Conservation (phyloP, 2,888 invertebrate species). For the Agriopis marginaria region DNA sequence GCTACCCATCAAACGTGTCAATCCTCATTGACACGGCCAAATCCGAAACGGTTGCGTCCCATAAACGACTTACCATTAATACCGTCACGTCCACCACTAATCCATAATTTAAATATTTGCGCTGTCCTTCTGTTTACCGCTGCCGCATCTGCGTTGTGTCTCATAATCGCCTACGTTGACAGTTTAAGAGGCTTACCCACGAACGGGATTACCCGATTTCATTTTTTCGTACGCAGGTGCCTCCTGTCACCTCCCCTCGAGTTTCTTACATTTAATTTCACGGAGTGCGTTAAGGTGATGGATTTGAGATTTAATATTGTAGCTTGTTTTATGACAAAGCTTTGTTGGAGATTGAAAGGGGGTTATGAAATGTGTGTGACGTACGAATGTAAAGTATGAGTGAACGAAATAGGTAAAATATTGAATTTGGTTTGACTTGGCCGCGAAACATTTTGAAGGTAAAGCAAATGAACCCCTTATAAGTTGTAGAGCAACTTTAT, state of each 20-base stretch:
- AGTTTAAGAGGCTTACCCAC: slow-evolving; percentile 65
- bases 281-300: slow-evolving; percentile 54
- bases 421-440: background rate
- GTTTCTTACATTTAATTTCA: slow-evolving; percentile 61
- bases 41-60: background rate
- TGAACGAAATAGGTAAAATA: background rate
- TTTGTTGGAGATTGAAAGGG: slow-evolving; percentile 29
- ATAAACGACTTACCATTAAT: slow-evolving; percentile 19
- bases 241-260: slow-evolving; percentile 58
- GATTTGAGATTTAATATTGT: slow-evolving; percentile 54
- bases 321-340: slow-evolving; percentile 42
- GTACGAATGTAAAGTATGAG: too few relatives aligned
- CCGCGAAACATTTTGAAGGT: background rate
- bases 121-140: slow-evolving; percentile 31
- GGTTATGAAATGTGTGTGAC: slow-evolving; percentile 16
- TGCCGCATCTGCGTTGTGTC: slow-evolving; percentile 56
- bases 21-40: slow-evolving; percentile 8
- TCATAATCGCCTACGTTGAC: slow-evolving; percentile 68
- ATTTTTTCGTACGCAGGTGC: slow-evolving; percentile 59
- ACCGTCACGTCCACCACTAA: slow-evolving; percentile 32
- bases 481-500: background rate
- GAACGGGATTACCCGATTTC: slow-evolving; percentile 65
- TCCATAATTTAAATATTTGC: slow-evolving; percentile 43
- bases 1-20: slow-evolving; percentile 28
- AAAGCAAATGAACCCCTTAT: background rate